A percentile compares a stretch with the other conserved stretches of the same genome.
Conservation (phyloP, 1,140 invertebrate species). For the Sminthurinus signatus region DNA sequence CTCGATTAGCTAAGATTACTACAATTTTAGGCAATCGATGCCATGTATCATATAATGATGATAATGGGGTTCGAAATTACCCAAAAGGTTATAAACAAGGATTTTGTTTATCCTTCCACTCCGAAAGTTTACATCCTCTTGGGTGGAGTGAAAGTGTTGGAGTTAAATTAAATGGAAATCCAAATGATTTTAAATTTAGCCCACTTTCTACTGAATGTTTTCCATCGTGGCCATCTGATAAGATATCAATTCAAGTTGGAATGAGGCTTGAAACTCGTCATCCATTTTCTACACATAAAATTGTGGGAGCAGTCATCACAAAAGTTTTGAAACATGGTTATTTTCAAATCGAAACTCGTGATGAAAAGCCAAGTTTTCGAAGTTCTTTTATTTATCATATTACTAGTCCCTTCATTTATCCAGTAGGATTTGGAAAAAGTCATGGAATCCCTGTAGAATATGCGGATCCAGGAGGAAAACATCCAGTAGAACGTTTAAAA, state of each 20-base stretch:
- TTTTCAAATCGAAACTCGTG: background rate
- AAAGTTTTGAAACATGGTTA: slow-evolving; percentile 3
- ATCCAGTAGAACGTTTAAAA: too few species aligned
- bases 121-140: slow-evolving; percentile 4
- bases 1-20: background rate
- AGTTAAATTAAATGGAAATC: background rate
- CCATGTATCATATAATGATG: too few species aligned
- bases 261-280: slow-evolving; percentile 2
- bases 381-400: background rate
- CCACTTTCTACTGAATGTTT: background rate
- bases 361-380: background rate
- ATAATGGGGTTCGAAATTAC: too few species aligned
- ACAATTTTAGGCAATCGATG: too few species aligned
- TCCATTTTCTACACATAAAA: background rate
- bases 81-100: too few species aligned
- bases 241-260: background rate
- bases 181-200: background rate
- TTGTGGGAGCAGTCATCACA: background rate
- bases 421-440: background rate
- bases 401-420: slow-evolving; percentile 1
- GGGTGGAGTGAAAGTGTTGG: slow-evolving; percentile 3
- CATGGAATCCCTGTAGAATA: background rate
- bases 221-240: background rate
- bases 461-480: too few species aligned
- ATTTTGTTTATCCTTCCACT: background rate